Evolutionary conservation across 2,113 vertebrate genomes (phyloP).

Genomic region (Chiloscyllium plagiosum): DNA sequence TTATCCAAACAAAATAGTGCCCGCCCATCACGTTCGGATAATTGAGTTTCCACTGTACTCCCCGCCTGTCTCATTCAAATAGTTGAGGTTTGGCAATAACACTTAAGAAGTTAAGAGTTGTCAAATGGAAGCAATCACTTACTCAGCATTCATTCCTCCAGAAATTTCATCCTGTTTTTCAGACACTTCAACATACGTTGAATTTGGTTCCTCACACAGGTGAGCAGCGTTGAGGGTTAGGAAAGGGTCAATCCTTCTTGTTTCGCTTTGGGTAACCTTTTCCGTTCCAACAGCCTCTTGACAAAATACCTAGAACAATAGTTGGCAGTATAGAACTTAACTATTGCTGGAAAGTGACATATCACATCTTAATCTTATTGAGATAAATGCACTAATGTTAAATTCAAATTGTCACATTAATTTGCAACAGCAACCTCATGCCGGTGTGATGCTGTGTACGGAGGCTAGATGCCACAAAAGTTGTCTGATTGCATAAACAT

Average conservation of each 20-base stretch:
- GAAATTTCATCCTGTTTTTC: not conserved
- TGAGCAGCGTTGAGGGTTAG: not conserved
- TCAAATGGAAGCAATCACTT: not conserved
- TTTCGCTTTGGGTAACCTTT: not conserved
- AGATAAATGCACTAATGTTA: not conserved
- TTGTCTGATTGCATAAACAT: too few relatives aligned
- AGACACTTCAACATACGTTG: not conserved
- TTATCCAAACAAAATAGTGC: too few relatives aligned
- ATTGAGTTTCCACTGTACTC: too few relatives aligned
- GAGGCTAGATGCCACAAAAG: too few relatives aligned
- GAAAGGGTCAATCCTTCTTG: not conserved
- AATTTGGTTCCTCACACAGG: not conserved
- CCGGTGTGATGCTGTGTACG: too few relatives aligned
- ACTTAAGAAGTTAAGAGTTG: not conserved
- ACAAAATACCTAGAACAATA: not conserved
- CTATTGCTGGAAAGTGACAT: not conserved
- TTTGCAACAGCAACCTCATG: too few relatives aligned
- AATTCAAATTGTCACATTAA: not conserved
- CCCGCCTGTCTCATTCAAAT: too few relatives aligned
- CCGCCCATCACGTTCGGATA: too few relatives aligned
- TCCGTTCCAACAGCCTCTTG: not conserved
- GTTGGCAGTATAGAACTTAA: not conserved
- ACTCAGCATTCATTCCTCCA: not conserved
- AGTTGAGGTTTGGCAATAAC: not conserved
- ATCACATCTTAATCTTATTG: not conserved